phyloP scores from a whole-genome alignment of 2,113 vertebrate species.

The Okapia johnstoni region DNA sequence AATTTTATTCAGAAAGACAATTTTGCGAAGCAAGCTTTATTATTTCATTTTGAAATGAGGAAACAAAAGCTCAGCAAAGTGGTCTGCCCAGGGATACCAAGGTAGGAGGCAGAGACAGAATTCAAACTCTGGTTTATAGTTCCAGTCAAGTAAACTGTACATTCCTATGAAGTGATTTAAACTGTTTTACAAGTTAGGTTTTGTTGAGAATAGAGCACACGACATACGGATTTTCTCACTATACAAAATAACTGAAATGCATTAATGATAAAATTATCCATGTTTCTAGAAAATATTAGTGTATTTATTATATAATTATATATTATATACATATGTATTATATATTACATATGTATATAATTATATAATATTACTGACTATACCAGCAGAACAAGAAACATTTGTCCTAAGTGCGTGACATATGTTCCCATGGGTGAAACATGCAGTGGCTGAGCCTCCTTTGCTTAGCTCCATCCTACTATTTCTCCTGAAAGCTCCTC shows the following conservation, averaged over 20 bases:
- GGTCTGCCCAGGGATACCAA: neutral
- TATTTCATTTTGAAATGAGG: neutral
- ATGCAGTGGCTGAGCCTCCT: neutral
- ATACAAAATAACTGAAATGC: neutral
- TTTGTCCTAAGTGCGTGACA: neutral
- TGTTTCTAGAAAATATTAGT: neutral
- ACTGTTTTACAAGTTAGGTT: neutral
- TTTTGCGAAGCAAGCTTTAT: neutral
- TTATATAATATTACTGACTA: too few relatives aligned
- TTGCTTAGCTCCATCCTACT: neutral
- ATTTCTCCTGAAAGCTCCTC: neutral
- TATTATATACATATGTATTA: too few relatives aligned
- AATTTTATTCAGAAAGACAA: neutral
- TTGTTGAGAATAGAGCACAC: neutral
- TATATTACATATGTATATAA: too few relatives aligned
- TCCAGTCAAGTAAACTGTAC: neutral
- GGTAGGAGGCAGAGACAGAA: neutral
- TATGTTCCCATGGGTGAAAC: neutral
- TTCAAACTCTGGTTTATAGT: neutral
- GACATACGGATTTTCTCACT: neutral
- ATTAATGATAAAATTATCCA: neutral
- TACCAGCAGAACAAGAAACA: neutral
- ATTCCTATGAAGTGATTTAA: neutral
- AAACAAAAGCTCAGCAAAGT: neutral
- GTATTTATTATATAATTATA: neutral